Evolutionary conservation across 92 coral and sea anemone species (phyloP).

Genomic region (Umimayanthus chanpuru): DNA sequence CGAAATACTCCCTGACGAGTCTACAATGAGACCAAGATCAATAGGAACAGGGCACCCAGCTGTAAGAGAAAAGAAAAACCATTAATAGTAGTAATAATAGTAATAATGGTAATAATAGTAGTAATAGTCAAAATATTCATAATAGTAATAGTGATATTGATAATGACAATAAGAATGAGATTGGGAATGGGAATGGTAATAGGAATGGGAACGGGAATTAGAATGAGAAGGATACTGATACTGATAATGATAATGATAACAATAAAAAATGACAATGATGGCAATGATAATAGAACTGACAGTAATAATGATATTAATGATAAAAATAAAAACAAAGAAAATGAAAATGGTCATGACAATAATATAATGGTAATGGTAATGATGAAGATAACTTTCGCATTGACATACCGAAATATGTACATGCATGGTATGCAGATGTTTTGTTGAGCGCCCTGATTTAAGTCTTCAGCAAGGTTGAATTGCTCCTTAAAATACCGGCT

Average conservation of each 20-base stretch:
- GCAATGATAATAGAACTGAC: not conserved
- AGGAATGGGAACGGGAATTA: not conserved
- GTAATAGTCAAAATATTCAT: not conserved
- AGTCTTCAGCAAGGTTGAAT: no score
- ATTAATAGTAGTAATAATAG: not conserved
- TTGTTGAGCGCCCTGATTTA: no score
- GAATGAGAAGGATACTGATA: not conserved
- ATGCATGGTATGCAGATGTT: no score
- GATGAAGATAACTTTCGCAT: no score
- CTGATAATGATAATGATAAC: not conserved
- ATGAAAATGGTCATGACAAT: not conserved
- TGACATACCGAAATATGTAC: no score
- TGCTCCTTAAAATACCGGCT: no score
- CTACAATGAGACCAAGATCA: conserved; percentile 12
- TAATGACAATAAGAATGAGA: not conserved
- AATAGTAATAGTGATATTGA: not conserved
- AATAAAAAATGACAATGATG: not conserved
- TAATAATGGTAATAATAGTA: not conserved
- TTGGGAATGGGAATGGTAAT: not conserved
- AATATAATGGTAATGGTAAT: not conserved
- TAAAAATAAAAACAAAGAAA: not conserved
- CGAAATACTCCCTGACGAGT: conserved; percentile 20
- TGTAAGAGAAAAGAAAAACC: not conserved
- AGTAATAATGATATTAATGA: not conserved
- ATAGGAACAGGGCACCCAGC: conserved; percentile 20